A percentile compares a stretch with the other conserved stretches of the same genome.
phyloP scores from a whole-genome alignment of 2,113 vertebrate species.

The Myrmophylax atrothorax region DNA sequence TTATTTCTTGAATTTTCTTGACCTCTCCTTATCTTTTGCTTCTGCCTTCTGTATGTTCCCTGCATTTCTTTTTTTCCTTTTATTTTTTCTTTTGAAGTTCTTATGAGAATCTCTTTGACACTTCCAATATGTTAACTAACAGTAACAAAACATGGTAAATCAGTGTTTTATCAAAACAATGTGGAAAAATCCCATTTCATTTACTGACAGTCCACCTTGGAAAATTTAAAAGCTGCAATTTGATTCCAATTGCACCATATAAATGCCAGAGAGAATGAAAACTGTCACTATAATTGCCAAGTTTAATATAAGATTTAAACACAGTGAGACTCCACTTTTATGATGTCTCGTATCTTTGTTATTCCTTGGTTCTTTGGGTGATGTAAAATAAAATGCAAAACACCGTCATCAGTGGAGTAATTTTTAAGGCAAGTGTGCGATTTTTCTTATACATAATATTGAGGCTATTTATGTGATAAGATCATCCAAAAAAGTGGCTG shows the following conservation, averaged over 20 bases:
- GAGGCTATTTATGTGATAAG: neutral
- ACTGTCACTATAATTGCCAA: neutral
- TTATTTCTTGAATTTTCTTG: neutral
- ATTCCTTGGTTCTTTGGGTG: neutral
- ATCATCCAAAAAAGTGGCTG: neutral
- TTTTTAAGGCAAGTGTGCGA: neutral
- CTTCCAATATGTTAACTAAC: neutral
- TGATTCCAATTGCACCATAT: neutral
- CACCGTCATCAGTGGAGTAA: neutral
- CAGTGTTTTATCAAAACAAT: slow-evolving; percentile 31
- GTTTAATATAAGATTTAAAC: neutral
- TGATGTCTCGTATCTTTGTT: neutral
- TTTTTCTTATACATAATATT: neutral
- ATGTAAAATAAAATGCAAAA: neutral
- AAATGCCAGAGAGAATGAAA: slow-evolving; percentile 21
- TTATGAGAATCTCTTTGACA: neutral
- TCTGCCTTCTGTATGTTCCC: neutral
- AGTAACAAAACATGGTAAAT: neutral
- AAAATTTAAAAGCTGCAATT: slow-evolving; percentile 7
- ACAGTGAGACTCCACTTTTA: neutral
- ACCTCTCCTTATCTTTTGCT: neutral
- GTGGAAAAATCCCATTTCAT: neutral
- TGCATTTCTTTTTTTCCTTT: neutral
- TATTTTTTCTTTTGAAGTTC: slow-evolving; percentile 4
- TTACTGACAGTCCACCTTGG: neutral